These are phyloP conservation scores for Spongia lamella DNA, from an alignment of 37 sponge, comb jelly and placozoan genomes.

Conservation along the genomic window DNA sequence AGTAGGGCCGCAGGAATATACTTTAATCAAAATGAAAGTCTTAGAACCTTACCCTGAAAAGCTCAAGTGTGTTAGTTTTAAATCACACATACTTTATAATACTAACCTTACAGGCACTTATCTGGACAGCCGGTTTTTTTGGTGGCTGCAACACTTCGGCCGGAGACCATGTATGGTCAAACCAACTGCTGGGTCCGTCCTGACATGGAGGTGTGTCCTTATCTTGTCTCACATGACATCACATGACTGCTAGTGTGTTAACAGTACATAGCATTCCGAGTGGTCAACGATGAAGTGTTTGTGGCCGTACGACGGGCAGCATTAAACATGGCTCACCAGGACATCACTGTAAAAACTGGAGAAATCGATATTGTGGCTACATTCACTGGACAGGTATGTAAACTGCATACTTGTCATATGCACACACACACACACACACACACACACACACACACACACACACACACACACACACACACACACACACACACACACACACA, in stretches of 20 bases:
- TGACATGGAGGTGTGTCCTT: slow-evolving; percentile 63
- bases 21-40: slow-evolving; percentile 92
- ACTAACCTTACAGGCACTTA: slow-evolving; percentile 34
- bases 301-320: slow-evolving; percentile 82
- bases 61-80: slow-evolving; percentile 50
- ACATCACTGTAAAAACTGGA: slow-evolving; percentile 80
- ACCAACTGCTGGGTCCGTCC: slow-evolving; percentile 98
- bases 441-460: too few species aligned
- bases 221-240: not conserved
- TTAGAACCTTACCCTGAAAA: slow-evolving; percentile 81
- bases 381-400: slow-evolving; percentile 71
- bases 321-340: slow-evolving; percentile 95
- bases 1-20: slow-evolving; percentile 98
- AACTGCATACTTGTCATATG: too few species aligned
- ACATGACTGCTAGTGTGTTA: not conserved
- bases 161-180: slow-evolving; percentile 99
- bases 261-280: slow-evolving; percentile 82
- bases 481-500: too few species aligned
- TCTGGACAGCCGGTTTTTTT: slow-evolving; percentile 79
- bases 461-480: too few species aligned
- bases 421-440: too few species aligned
- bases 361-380: slow-evolving; percentile 67
- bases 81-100: too few species aligned
- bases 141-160: slow-evolving; percentile 95
- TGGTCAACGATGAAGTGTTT: slow-evolving; percentile 64